These are phyloP conservation scores for Regulus satrapa DNA, from an alignment of 2,113 vertebrate species.

Conservation along the genomic window DNA sequence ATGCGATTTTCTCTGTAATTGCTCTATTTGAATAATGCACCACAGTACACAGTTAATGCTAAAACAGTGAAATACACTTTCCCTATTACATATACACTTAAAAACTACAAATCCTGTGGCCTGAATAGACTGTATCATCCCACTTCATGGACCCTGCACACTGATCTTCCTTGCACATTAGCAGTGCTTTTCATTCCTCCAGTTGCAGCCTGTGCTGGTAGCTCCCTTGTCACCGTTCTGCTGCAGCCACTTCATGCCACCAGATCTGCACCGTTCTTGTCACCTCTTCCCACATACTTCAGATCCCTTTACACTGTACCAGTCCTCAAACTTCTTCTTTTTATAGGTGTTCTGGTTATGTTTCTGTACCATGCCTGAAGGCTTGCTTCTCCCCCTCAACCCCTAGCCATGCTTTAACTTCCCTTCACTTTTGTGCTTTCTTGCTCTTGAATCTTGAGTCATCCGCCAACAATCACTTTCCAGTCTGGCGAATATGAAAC, in stretches of 20 bases:
- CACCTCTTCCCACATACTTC: background rate
- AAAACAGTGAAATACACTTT: background rate
- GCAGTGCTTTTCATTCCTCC: background rate
- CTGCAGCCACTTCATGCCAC: background rate
- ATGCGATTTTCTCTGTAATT: background rate
- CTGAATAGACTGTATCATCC: background rate
- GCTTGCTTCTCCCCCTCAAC: background rate
- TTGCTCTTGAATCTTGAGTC: fast-evolving
- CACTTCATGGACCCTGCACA: background rate
- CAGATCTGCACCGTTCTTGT: background rate
- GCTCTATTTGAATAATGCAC: background rate
- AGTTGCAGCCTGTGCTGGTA: background rate
- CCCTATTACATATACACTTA: background rate
- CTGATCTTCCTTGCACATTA: fast-evolving
- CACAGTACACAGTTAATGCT: background rate
- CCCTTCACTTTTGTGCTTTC: background rate
- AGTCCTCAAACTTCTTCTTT: background rate
- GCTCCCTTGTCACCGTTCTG: background rate
- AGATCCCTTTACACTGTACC: background rate
- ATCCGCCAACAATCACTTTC: background rate
- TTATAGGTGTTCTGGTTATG: background rate
- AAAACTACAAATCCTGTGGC: background rate
- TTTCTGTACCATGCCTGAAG: background rate
- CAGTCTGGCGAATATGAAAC: background rate
- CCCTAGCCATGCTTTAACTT: background rate